Base-by-base conservation (phyloP, 1,140 invertebrate species). In the Lineus longissimus region DNA sequence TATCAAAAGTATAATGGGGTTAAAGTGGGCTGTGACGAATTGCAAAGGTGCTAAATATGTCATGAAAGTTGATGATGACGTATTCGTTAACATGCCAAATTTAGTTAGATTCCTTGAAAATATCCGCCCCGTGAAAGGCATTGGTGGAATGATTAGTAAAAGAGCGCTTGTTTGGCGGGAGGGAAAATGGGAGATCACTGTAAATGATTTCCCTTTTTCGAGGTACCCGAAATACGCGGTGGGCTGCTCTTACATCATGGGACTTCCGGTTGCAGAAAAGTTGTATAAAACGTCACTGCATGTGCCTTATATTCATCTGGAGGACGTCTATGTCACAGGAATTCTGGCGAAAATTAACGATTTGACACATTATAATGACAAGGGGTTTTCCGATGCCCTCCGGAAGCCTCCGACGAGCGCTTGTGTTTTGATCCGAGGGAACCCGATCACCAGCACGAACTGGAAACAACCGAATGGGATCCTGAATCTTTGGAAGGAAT, bases 1-100 rank as follows among this genome's bases (percentile, higher is more conserved):
- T 1, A 91, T 92, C 72, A 93, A 93, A 76, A 89, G 91, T 79
- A 87, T 90, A 1, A 91, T 91, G 88, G 88, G 86, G 4, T 85
- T 93, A 29, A 90, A 91, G 74, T 94, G 90, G 88, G 86, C 87
- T 55, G 83, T 86, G 9, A 87, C 89, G 76, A 85, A 88, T 78
- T 87, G 81, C 74, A 72, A 69, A 68, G 83, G 85, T 71, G 89
- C 88, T 9, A 68, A 64, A 65, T 80, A 76, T 63, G 61, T 85
- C 25, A 61, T 84, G n/a, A 85, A 85, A 70, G 74, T 78, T 4
- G 84, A 86, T 65, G 84, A 85, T 65, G 84, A 85, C 67, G 78
- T 83, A 59, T 83, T 84, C 65, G 72, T 85, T 9, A 82, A 85
- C 69, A 65, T 75, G 15, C 68, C 60, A 31, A 30, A 63, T 13